These are phyloP conservation scores for Sparus aurata DNA, from an alignment of 2,797 vertebrate species.

Conservation along the genomic window DNA sequence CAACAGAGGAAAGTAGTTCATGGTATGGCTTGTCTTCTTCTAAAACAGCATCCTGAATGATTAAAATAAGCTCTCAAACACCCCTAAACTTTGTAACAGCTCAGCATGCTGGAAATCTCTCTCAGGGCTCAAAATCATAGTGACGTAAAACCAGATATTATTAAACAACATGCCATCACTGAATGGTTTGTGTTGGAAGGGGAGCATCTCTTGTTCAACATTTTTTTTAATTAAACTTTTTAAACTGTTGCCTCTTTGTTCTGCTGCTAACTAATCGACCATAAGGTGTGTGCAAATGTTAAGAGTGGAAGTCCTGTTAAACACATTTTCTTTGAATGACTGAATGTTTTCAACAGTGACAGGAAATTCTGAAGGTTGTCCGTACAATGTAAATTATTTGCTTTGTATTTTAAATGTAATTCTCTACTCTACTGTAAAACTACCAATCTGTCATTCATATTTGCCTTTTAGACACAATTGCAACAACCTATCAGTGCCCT, in stretches of 20 bases:
- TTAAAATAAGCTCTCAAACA: neutral
- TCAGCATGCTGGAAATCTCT: neutral
- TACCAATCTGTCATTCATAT: too few relatives aligned
- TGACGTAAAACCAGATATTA: slow-evolving; percentile 24
- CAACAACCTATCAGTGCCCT: too few relatives aligned
- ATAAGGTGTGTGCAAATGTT: neutral
- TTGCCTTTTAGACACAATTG: too few relatives aligned
- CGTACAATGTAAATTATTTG: too few relatives aligned
- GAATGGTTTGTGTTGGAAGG: neutral
- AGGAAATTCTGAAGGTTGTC: too few relatives aligned
- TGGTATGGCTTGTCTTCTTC: slow-evolving; percentile 1
- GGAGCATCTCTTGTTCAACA: neutral
- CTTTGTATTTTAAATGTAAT: too few relatives aligned
- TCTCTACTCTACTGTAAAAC: too few relatives aligned
- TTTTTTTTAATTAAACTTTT: neutral
- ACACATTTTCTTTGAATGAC: too few relatives aligned
- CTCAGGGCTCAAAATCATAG: neutral
- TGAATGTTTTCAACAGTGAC: too few relatives aligned
- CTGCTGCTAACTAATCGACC: neutral
- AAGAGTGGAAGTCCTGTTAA: neutral
- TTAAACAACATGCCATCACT: slow-evolving; percentile 1
- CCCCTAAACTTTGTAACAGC: neutral
- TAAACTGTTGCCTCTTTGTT: neutral
- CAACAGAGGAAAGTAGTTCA: neutral
- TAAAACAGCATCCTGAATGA: slow-evolving; percentile 11